Evolutionary conservation across 2,113 vertebrate genomes (phyloP), one percentile per base, ranked within the genome.

Genomic region (Hucho hucho): DNA sequence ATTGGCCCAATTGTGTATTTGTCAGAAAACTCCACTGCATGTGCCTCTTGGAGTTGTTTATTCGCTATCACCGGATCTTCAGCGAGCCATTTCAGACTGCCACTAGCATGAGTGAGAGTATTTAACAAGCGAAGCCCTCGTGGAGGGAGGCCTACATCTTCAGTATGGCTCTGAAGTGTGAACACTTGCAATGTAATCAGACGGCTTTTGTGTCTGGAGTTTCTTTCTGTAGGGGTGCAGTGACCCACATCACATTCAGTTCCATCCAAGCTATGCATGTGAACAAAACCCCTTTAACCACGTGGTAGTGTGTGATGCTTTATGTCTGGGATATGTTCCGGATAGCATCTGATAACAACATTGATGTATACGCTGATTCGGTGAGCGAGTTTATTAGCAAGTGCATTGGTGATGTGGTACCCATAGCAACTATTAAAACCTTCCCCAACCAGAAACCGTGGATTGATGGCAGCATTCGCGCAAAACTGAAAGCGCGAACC

Each of bases 251-350:
- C 37, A 43, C 37, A 20, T 25, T 24, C 69, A 43, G 69, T 64
- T 67, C 70, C 77, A 88, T 75, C 81, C 79, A 65, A 75, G 74
- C 78, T 85, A 88, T 79, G 87, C 81, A 87, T 86, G 89, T 88
- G 82, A 89, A 81, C 82, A 69, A 89, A 92, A 93, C 90, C 89
- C 90, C 75, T 88, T 93, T 92, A 90, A 84, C 84, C 81, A 80
- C 74, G 68, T 2, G 65, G 22, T 76, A 73, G 83, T 79, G 79
- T 77, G 76, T 71, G 84, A 89, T 91, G 87, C 89, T 72, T 86
- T 79, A 83, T 87, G 37, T 9, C 7, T 43, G n/a, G n/a, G n/a
- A n/a, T n/a, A n/a, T n/a, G n/a, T n/a, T n/a, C n/a, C n/a, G n/a
- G n/a, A n/a, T n/a, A n/a, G n/a, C n/a, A n/a, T n/a, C n/a, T n/a